Evolutionary conservation across 2,888 invertebrate genomes (phyloP).

Genomic region (Molanna angustata): DNA sequence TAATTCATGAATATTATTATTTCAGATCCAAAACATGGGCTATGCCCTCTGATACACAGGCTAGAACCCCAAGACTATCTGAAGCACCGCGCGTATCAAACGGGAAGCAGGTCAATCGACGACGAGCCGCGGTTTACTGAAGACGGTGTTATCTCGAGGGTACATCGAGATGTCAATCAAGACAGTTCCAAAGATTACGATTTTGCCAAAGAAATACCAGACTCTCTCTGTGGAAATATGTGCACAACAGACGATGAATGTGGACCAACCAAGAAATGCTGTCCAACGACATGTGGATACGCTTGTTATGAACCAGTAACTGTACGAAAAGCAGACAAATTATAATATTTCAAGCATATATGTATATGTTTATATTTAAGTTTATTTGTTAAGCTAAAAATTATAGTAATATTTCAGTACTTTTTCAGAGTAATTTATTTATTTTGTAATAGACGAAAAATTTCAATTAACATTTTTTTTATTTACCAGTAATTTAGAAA

Average conservation of each 20-base stretch:
- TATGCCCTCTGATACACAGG: constrained; percentile 18
- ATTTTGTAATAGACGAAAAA: too few species aligned
- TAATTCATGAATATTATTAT: too few species aligned
- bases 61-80: constrained; percentile 23
- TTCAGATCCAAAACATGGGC: constrained; percentile 4
- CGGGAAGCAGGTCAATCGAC: constrained; percentile 16
- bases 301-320: constrained; percentile 31
- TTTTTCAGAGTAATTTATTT: too few species aligned
- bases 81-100: constrained; percentile 11
- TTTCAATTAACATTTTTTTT: too few species aligned
- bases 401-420: too few species aligned
- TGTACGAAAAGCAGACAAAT: constrained; percentile 4
- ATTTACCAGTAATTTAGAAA: too few species aligned
- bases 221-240: constrained; percentile 35
- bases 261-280: constrained; percentile 32
- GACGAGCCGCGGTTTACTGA: constrained; percentile 6
- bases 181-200: background rate
- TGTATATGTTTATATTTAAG: background rate
- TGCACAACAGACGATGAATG: constrained; percentile 31
- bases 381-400: too few species aligned
- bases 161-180: constrained; percentile 11
- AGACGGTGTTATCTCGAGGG: background rate
- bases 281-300: constrained; percentile 34
- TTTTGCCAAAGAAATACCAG: constrained; percentile 33
- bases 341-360: too few species aligned